These are phyloP conservation scores for Allygus modestus DNA, from an alignment of 2,888 invertebrate genomes.

Conservation along the genomic window DNA sequence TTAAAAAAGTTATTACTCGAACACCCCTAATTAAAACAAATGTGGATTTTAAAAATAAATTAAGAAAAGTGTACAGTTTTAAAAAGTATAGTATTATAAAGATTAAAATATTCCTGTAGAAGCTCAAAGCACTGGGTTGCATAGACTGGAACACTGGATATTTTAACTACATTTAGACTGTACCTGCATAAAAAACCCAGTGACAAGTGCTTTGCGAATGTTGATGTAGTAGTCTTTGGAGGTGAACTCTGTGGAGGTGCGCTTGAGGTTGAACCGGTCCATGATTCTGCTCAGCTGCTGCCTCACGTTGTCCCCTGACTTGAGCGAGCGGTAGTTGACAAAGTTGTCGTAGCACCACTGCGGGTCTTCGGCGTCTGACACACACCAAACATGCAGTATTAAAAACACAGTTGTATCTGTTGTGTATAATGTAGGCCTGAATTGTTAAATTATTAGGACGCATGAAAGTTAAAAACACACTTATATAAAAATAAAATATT, in stretches of 20 bases:
- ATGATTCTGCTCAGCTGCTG: slow-evolving; percentile 98
- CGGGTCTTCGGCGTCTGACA: slow-evolving; percentile 95
- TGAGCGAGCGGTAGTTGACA: slow-evolving; percentile 98
- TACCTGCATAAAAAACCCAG: slow-evolving; percentile 99
- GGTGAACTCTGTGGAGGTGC: slow-evolving; percentile 98
- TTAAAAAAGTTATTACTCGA: no score
- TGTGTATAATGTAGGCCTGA: slow-evolving; percentile 53
- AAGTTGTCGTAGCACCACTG: slow-evolving; percentile 99
- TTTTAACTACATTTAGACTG: no score
- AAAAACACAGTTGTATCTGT: neutral
- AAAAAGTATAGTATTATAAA: no score
- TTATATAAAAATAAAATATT: no score
- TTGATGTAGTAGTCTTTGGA: slow-evolving; percentile 99
- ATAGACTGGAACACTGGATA: no score
- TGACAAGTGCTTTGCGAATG: slow-evolving; percentile 98
- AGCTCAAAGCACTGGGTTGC: no score
- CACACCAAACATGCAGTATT: slow-evolving; percentile 26
- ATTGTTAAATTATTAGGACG: no score
- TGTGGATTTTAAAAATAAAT: no score
- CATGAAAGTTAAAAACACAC: no score
- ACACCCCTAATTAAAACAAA: no score
- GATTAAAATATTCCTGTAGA: no score
- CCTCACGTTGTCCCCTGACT: slow-evolving; percentile 98
- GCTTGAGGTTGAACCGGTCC: slow-evolving; percentile 96
- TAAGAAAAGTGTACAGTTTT: no score